These are phyloP conservation scores for Tenrec ecaudatus DNA, from an alignment of 2,113 vertebrate species.

Conservation along the genomic window DNA sequence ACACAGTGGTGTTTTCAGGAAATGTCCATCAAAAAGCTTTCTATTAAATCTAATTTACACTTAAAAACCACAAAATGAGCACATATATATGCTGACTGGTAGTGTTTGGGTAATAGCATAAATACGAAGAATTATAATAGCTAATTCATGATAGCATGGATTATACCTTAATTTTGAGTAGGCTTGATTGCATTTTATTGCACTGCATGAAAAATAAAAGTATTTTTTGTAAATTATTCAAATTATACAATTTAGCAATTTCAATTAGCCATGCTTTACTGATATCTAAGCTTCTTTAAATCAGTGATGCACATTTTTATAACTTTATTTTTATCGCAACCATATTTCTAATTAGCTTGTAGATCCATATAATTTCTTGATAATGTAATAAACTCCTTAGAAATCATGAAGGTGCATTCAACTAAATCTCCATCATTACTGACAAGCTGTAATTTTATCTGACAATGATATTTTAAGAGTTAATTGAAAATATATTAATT, in stretches of 20 bases:
- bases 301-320: not conserved
- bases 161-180: slow-evolving; percentile 10
- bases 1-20: not conserved
- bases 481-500: slow-evolving; percentile 52
- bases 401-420: not conserved
- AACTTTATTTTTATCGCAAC: slow-evolving; percentile 62
- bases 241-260: slow-evolving; percentile 18
- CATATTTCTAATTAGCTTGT: slow-evolving; percentile 19
- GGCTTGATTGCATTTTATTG: slow-evolving; percentile 24
- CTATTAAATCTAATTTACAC: not conserved
- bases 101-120: not conserved
- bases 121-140: not conserved
- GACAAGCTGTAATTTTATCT: slow-evolving; percentile 56
- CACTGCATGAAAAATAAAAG: not conserved
- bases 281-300: slow-evolving; percentile 43
- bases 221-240: slow-evolving; percentile 53
- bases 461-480: slow-evolving; percentile 56
- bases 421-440: slow-evolving; percentile 14
- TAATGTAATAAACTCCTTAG: slow-evolving; percentile 20
- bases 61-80: not conserved
- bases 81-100: not conserved
- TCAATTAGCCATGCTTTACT: slow-evolving; percentile 41
- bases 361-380: not conserved
- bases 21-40: not conserved
- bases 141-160: not conserved